phyloP scores from a whole-genome alignment of 2,797 vertebrate genomes.

The Threskiornis aethiopicus region DNA sequence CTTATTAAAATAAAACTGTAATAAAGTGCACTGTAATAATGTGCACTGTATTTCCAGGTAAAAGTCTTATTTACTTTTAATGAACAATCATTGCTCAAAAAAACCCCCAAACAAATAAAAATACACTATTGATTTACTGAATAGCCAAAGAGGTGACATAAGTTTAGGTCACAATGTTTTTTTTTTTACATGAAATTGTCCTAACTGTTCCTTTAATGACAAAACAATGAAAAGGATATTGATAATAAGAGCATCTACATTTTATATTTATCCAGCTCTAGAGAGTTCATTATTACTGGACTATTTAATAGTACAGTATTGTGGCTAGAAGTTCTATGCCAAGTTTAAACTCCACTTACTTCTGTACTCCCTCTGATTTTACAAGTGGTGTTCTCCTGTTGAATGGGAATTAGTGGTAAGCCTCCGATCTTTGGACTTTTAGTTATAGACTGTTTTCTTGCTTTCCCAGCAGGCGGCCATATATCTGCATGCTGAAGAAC shows the following conservation, averaged over 20 bases:
- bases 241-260: background rate
- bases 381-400: conserved; percentile 55
- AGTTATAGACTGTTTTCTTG: conserved; percentile 75
- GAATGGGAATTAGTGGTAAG: conserved; percentile 76
- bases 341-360: conserved; percentile 66
- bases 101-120: background rate
- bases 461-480: conserved; percentile 72
- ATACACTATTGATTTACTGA: background rate
- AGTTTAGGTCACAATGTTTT: background rate
- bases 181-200: background rate
- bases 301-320: background rate
- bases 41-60: background rate
- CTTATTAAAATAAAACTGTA: background rate
- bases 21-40: background rate
- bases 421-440: conserved; percentile 77
- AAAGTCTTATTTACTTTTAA: background rate
- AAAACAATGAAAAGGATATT: background rate
- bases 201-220: background rate
- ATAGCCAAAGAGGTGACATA: background rate
- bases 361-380: conserved; percentile 61
- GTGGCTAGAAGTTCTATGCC: background rate
- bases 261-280: background rate
- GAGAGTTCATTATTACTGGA: background rate
- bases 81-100: background rate
- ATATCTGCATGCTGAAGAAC: conserved; percentile 82